Evolutionary conservation across 2,113 vertebrate genomes (phyloP), one percentile per base, ranked within the genome.

Genomic region (Nicator chloris): DNA sequence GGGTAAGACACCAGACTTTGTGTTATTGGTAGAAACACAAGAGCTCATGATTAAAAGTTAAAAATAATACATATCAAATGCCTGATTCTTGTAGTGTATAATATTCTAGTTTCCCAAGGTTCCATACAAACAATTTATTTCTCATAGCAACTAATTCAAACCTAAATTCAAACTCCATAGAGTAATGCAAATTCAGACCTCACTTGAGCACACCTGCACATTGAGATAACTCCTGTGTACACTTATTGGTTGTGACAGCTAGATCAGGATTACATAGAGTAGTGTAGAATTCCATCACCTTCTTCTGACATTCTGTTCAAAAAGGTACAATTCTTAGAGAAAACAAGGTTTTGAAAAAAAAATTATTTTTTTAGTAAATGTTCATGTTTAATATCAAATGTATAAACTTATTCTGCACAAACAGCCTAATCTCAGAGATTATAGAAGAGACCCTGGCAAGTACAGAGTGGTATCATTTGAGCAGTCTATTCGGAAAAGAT

Each of bases 61-160:
- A 11, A 13, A 45, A 71, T 60, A 69, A 86, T 33, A 59, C 16
- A 22, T 22, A 69, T 19, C 83, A 91, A 92, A 78, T 57, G 20
- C 33, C 42, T 85, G 27, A 42, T 91, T 54, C 40, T 59, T 82
- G 6, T 30, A 27, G 37, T 53, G 22, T 56, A 54, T 88, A 47
- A 73, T 47, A 65, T 27, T 93, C 72, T 30, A 87, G 86, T 75
- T 96, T 97, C 86, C 87, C 33, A 15, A 82, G 77, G 40, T 94
- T 96, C 76, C 54, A 27, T 53, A 33, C 4, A 37, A 47, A 86
- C 82, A 86, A 85, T 71, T 96, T 95, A 94, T 85, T 97, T 86
- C 81, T 97, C 90, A 94, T 53, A 92, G 81, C 78, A 96, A 94
- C 96, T 97, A 95, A 96, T 97, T 88, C 96, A 35, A 94, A 96